Evolutionary conservation across 2,113 vertebrate genomes (phyloP), one percentile per base, ranked within the genome.

Genomic region (Podiceps cristatus): DNA sequence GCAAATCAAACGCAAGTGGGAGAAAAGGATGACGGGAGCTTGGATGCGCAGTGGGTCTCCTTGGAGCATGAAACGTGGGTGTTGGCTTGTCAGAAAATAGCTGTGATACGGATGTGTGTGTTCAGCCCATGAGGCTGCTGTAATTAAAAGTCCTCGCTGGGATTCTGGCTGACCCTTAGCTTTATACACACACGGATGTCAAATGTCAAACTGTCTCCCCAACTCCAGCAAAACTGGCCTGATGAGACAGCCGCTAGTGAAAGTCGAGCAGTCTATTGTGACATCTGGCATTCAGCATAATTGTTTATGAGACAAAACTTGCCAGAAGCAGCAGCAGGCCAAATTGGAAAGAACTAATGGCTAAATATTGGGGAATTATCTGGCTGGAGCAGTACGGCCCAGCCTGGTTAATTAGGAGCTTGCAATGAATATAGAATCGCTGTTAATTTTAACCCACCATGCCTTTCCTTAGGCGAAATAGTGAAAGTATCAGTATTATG

Each of bases 311-410:
- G 94, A 18, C 82, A 81, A 89, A 93, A 37, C 64, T 74, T 63
- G 88, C 94, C 95, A 97, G 92, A 50, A 97, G 96, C 95, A 93
- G 91, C 86, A 93, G 86, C 74, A 97, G 71, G 86, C 75, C 94
- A 95, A 93, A 89, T 94, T 95, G 95, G 92, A 96, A 82, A 84
- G 68, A 95, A 75, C 76, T 84, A 84, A 93, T 80, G 79, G 90
- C 94, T 95, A 92, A 95, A 94, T 95, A 93, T 64, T 94, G 96
- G 83, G 79, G 92, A 96, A 96, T 95, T 96, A 88, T 84, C 86
- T 93, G 95, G 82, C 90, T 90, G 88, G 24, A 95, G 94, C 82
- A 91, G 90, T 56, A 59, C 0, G 1, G 76, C 79, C 92, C 88
- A 89, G 68, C 79, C 92, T 75, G 92, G 37, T 84, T 96, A 88